Base-by-base conservation (phyloP, 2,113 vertebrate species). In the Zosterops borbonicus region DNA sequence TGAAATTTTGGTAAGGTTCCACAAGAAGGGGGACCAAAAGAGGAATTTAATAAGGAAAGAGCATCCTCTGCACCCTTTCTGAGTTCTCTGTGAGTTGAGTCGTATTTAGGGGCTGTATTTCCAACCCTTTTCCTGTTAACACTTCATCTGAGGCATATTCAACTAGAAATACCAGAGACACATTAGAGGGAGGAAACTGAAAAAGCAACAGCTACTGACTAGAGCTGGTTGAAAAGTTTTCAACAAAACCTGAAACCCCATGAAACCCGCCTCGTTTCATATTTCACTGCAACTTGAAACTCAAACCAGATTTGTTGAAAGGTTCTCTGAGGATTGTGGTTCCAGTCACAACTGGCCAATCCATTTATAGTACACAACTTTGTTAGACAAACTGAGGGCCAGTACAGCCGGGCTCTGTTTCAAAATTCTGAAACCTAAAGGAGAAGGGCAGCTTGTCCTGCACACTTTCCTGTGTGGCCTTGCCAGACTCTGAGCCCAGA, bases 251-350 rank as follows among this genome's bases (percentile, higher is more conserved):
- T 82, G 80, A 94, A 90, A 84, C 88, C 0, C 1, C 80, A 81
- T 11, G 80, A 94, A 97, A 78, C n/a, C 79, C 31, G 68, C 47
- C 76, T 69, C 12, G 28, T 71, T 81, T 96, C 69, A 20, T 52
- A 82, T 96, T 96, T 94, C 95, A 89, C 60, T 90, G 88, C 86
- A 96, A 93, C 92, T 62, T 68, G 94, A 96, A 96, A 92, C 94
- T 92, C 86, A 92, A 92, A 90, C 49, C 83, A 96, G 88, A 90
- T 93, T 94, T 91, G 86, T 25, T 39, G 74, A 95, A 92, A 93
- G 76, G 88, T 92, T 95, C 69, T 90, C 80, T 64, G 59, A 92
- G 88, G 95, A 90, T 18, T 68, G 73, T 22, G 58, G 76, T 87
- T 96, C 86, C 62, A 87, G 83, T 64, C 86, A 85, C 76, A 92